Base-by-base conservation (phyloP, 2,888 invertebrate genomes). In the Cerceris rybyensis region DNA sequence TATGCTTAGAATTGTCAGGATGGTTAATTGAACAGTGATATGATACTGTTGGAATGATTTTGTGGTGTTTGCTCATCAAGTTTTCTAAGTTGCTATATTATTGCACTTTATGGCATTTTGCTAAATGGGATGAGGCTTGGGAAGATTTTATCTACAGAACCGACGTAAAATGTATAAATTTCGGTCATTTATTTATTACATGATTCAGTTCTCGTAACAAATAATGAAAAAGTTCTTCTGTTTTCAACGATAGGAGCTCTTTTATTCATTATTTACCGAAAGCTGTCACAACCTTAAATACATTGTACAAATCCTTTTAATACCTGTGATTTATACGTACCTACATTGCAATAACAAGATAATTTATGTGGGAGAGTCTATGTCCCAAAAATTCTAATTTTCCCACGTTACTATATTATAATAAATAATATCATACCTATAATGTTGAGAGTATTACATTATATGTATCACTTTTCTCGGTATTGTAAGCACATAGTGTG, bases 231-330 rank as follows among this genome's bases (percentile, higher is more conserved):
- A 70, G 64, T 16, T 49, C 28, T 42, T 13, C 9, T 39, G 39
- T 9, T 49, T 54, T 70, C 58, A 11, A 8, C 60, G 46, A 70
- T 8, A 50, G 42, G 68, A 75, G n/a, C 52, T 43, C 46, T 43
- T 57, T 61, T 71, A 54, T n/a, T 69, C 8, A 16, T 43, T 67
- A 55, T 8, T 49, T 28, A 67, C 46, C 6, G 6, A 68, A 63
- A 70, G 41, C 16, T 54, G 55, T 81, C 79, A 81, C 85, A 80
- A 79, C 81, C 79, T 54, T 69, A 59, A 43, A 75, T 60, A 64
- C 58, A 70, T 70, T 70, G 60, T 70, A 14, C 54, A 64, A 7
- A n/a, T 63, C 64, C 75, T 28, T 8, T 17, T 65, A 65, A 8
- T 58, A 16, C 8, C 46, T 28, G 16, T 39, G 60, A 50, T 8